Percentiles rank a stretch among this genome's conserved stretches.
phyloP scores from a whole-genome alignment of 2,113 vertebrate genomes.

The Myrmecobius fasciatus region DNA sequence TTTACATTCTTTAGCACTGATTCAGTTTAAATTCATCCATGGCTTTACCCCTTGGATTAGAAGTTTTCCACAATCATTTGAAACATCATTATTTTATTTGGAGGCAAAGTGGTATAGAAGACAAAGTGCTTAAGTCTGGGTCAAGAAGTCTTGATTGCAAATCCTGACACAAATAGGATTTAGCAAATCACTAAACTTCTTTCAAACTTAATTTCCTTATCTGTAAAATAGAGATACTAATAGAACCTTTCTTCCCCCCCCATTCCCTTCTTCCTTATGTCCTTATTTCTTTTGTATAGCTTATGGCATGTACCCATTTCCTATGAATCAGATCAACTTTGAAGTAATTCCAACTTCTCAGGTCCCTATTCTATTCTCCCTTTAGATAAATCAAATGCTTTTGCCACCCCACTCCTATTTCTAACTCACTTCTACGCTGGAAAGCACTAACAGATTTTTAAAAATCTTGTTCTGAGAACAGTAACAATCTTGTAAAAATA shows the following conservation, averaged over 20 bases:
- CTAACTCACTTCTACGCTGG: background rate
- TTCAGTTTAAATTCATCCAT: slow-evolving; percentile 18
- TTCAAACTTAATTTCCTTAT: background rate
- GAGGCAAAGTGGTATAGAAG: background rate
- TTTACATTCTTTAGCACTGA: slow-evolving; percentile 24
- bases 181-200: background rate
- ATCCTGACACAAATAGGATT: background rate
- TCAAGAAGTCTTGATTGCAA: background rate
- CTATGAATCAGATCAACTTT: background rate
- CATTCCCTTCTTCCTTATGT: background rate
- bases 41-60: background rate
- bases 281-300: background rate
- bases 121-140: background rate
- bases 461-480: background rate
- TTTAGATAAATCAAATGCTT: slow-evolving; percentile 2
- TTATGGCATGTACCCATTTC: background rate
- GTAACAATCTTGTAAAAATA: background rate
- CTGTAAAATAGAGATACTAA: background rate
- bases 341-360: background rate
- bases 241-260: background rate
- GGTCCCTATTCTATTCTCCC: background rate
- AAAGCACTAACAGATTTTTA: background rate
- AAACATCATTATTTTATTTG: background rate
- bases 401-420: background rate
- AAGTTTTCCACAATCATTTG: slow-evolving; percentile 5